phyloP scores from a whole-genome alignment of 2,113 vertebrate genomes.

The Hirundichthys speculiger region DNA sequence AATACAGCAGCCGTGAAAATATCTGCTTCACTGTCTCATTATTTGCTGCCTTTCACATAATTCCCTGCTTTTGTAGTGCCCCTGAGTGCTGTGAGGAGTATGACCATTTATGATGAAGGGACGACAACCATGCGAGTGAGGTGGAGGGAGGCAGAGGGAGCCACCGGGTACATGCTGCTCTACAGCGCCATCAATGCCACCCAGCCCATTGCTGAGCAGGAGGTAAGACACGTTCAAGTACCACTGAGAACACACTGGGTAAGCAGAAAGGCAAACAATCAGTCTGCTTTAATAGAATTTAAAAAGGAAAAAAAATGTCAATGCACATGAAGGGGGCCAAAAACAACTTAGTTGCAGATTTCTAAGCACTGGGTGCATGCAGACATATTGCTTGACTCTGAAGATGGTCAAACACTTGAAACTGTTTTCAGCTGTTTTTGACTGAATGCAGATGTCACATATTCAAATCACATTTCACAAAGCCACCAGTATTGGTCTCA shows the following conservation, averaged over 20 bases:
- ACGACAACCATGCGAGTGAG: constrained; percentile 90
- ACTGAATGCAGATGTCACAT: constrained; percentile 55
- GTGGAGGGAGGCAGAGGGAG: constrained; percentile 87
- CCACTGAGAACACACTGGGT: neutral
- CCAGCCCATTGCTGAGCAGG: constrained; percentile 78
- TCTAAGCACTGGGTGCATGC: neutral
- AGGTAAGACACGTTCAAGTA: constrained; percentile 78
- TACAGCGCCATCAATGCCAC: constrained; percentile 88
- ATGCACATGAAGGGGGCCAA: neutral
- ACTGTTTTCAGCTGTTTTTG: constrained; percentile 31
- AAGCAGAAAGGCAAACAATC: neutral
- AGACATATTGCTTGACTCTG: constrained; percentile 1
- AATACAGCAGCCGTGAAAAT: neutral
- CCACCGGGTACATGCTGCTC: constrained; percentile 88
- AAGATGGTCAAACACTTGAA: constrained; percentile 14
- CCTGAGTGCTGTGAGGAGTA: constrained; percentile 82
- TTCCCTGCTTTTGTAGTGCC: constrained; percentile 81
- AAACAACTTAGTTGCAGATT: constrained; percentile 9
- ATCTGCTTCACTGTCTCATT: neutral
- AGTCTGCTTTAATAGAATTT: constrained; percentile 16
- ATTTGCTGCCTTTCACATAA: neutral
- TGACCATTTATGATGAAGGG: constrained; percentile 88
- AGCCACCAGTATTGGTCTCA: constrained; percentile 41
- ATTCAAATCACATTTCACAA: constrained; percentile 46
- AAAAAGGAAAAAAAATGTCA: neutral